Evolutionary conservation across 2,797 vertebrate genomes (phyloP), one percentile per base, ranked within the genome.

Genomic region (Distichodus sexfasciatus): DNA sequence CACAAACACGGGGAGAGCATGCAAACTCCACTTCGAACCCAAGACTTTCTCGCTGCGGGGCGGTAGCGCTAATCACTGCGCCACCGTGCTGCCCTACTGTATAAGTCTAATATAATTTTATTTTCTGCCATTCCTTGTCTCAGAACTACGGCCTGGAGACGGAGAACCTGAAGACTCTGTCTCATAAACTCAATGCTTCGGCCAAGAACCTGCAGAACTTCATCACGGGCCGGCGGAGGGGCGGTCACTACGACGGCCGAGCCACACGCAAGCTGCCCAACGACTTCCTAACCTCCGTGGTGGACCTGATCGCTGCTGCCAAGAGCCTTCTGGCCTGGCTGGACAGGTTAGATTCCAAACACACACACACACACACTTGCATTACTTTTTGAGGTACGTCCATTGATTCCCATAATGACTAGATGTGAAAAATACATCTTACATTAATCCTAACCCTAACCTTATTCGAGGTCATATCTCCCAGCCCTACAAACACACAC

Each of bases 131-230:
- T 57, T 26, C 12, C 15, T 48, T 12, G 6, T 54, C 28, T 38
- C 72, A 99, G 97, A 99, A 99, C 84, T 99, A 99, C 67, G 97
- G 97, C 62, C 89, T 99, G 84, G 97, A 99, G 90, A 99, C 97
- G 1, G 97, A 99, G 87, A 99, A 99, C 83, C 88, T 99, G 69
- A 98, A 98, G 90, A 98, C 97, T 0, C 94, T 99, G 63, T 98
- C 96, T 76, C 97, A 99, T 78, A 99, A 98, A 81, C 90, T 99
- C 65, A 97, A 97, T n/a, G 94, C 96, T 8, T 99, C 97, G 68
- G 97, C 97, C 76, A 99, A 98, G 93, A 99, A 99, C 83, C 91
- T 99, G 74, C 97, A 98, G 87, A 99, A 98, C 87, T 98, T 99
- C 90, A 98, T 99, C 85, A 94, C 93, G 0, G 96, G 95, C 17